Evolutionary conservation across 2,888 invertebrate species (phyloP), one percentile per base, ranked within the genome.

Genomic region (Eristalis pertinax): DNA sequence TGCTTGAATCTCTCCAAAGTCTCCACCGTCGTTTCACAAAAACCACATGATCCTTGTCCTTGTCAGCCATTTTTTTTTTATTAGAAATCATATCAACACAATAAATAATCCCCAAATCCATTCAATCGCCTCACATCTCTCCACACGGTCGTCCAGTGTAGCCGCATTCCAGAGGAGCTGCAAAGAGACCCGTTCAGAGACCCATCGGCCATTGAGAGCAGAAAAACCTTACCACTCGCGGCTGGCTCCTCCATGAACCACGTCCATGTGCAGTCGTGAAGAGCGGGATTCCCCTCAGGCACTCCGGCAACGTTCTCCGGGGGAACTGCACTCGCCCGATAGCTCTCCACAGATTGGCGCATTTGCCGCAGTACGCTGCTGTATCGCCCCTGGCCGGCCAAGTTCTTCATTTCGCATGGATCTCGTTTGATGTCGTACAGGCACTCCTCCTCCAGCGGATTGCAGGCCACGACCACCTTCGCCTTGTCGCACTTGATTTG

Each of bases 181-280:
- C 3, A 69, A 63, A 38, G 19, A 24, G 15, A 26, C 67, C 1
- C 22, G 4, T 8, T 10, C 26, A 65, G 15, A 26, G 2, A 10
- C 24, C 26, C 0, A 41, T 29, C n/a, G 13, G 1, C 15, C 15
- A 13, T 22, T 67, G 4, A 0, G 19, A 13, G 1, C n/a, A 8
- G 1, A 15, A 50, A 29, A 73, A 80, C 68, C 67, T 10, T n/a
- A 43, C 13, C 13, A 64, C 11, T 5, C n/a, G 26, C 5, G 8
- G 73, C 15, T 13, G 89, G 22, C 1, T 89, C 84, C 2, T 85
- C 88, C 22, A 87, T 82, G 68, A 84, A 95, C 89, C 93, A 93
- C 1, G 93, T 93, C 95, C 95, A 95, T 0, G 94, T 94, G 70
- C 94, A 93, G 72, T 94, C 94, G 93, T 94, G 95, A 7, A 92